Conservation (phyloP, 1,140 invertebrate species). For the Augochlora pura region DNA sequence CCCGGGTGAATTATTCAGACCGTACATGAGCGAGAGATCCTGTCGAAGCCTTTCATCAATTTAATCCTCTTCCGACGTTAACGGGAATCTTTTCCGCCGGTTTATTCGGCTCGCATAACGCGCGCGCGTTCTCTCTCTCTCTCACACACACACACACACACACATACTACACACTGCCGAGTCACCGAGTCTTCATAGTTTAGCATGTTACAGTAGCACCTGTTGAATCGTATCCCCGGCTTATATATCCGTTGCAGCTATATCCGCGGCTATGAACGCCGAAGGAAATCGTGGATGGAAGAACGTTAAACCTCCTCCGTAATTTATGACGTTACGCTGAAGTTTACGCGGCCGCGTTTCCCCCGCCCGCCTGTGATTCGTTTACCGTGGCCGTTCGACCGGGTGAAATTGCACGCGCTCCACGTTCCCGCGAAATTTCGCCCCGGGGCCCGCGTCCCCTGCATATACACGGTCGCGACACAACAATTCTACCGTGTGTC, state of each 20-base stretch:
- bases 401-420: background rate
- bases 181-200: conserved; percentile 7
- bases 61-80: background rate
- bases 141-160: too few species aligned
- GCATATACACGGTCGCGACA: too few species aligned
- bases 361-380: background rate
- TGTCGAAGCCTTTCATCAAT: too few species aligned
- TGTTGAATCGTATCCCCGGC: conserved; percentile 51
- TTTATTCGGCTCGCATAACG: too few species aligned
- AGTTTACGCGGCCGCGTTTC: background rate
- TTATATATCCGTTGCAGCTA: conserved; percentile 30
- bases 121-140: too few species aligned
- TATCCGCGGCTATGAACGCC: conserved; percentile 1
- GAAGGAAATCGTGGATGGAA: conserved; percentile 25
- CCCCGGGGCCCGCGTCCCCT: too few species aligned
- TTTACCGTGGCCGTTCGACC: background rate
- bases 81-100: background rate
- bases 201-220: conserved; percentile 46
- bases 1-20: too few species aligned
- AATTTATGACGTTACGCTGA: conserved; percentile 28
- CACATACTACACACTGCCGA: background rate
- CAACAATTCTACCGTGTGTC: too few species aligned
- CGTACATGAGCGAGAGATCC: too few species aligned
- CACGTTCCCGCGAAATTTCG: background rate
- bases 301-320: conserved; percentile 3